A percentile compares a stretch with the other conserved stretches of the same genome.
Evolutionary conservation across 35 echinoderm and acorn worm species (phyloP).

Genomic region (Nesometra sesokonis): DNA sequence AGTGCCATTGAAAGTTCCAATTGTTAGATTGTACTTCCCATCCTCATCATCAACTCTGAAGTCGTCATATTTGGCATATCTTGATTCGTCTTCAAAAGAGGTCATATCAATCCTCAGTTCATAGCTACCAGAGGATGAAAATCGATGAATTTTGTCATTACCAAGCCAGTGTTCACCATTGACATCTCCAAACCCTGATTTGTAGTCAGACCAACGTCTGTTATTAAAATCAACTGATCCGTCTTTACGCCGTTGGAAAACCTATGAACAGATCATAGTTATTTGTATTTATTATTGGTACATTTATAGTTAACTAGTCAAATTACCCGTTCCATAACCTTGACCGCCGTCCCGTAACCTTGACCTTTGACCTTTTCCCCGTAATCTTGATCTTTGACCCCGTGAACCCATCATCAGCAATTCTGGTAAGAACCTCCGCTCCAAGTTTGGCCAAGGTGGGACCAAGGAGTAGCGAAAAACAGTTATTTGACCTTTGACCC

Average conservation of each 20-base stretch:
- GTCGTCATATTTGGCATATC: conserved; percentile 26
- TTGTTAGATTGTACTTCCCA: conserved; percentile 25
- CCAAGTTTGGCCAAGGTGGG: no score
- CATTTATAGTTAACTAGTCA: no score
- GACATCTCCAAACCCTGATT: conserved; percentile 2
- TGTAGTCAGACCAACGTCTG: conserved; percentile 10
- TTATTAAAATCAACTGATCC: conserved; percentile 44
- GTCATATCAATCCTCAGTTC: conserved; percentile 34
- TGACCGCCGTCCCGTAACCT: no score
- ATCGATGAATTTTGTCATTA: conserved; percentile 8
- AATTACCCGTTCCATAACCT: no score
- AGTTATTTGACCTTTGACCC: no score
- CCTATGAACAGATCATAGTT: neutral
- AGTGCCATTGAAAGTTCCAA: conserved; percentile 51
- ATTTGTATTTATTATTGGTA: no score
- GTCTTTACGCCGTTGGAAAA: conserved; percentile 48
- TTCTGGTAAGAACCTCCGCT: no score
- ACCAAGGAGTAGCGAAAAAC: no score
- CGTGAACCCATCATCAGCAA: no score
- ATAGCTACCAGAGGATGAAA: neutral
- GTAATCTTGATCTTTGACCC: no score
- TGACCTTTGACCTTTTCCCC: no score
- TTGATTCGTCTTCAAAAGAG: conserved; percentile 20
- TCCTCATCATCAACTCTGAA: conserved; percentile 43
- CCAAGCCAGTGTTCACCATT: conserved; percentile 20